A percentile compares a stretch with the other conserved stretches of the same genome.
These are phyloP conservation scores for Drosophila sturtevanti DNA, from an alignment of 1,140 invertebrate genomes.

Conservation along the genomic window DNA sequence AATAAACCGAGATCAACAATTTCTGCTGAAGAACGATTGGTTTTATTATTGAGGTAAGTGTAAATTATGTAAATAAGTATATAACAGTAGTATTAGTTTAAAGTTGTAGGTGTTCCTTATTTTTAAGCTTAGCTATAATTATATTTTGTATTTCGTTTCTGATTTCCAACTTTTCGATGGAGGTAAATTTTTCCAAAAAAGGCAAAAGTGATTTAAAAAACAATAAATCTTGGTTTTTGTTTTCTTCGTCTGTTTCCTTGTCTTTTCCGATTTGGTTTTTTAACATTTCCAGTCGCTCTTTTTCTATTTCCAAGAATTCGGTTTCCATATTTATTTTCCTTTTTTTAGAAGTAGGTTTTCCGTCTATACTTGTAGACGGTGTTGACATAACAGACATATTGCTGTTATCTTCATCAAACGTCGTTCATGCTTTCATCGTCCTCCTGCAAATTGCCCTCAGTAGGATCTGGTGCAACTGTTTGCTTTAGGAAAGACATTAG, in stretches of 20 bases:
- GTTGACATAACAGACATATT: too few relatives aligned
- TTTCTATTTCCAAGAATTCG: neutral
- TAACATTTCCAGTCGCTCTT: neutral
- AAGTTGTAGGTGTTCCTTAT: too few relatives aligned
- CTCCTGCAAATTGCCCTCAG: neutral
- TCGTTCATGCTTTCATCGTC: neutral
- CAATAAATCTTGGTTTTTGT: constrained; percentile 18
- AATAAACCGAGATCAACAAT: constrained; percentile 11
- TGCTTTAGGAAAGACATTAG: neutral
- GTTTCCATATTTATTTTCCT: neutral
- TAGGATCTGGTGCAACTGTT: neutral
- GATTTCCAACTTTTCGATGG: too few relatives aligned
- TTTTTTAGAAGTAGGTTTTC: neutral
- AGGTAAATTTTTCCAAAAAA: too few relatives aligned
- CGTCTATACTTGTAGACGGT: too few relatives aligned
- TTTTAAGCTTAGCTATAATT: too few relatives aligned
- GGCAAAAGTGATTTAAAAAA: too few relatives aligned
- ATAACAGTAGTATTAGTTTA: too few relatives aligned
- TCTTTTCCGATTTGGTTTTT: neutral
- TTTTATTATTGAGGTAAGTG: constrained; percentile 17
- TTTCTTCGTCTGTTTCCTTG: neutral
- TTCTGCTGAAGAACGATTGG: constrained; percentile 17
- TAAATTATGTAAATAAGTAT: too few relatives aligned
- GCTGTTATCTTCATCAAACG: neutral
- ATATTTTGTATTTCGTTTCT: too few relatives aligned